phyloP scores from a whole-genome alignment of 2,113 vertebrate genomes.

The Ceyx cyanopectus region DNA sequence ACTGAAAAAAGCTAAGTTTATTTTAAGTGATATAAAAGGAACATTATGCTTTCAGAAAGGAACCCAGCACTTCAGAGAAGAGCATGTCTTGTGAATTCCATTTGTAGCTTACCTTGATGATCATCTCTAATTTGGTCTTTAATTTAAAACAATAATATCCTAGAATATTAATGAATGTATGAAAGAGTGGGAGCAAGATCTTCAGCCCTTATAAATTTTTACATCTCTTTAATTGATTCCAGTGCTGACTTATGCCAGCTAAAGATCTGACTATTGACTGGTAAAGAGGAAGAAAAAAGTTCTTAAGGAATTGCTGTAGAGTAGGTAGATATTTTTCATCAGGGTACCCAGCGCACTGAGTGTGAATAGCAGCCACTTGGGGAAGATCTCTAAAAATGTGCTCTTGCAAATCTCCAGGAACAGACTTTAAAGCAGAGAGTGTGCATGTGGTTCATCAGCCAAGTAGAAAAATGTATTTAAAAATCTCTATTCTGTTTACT shows the following conservation, averaged over 20 bases:
- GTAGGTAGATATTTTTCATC: background rate
- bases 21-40: background rate
- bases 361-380: background rate
- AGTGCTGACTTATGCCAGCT: background rate
- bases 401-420: background rate
- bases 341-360: background rate
- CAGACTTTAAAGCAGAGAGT: background rate
- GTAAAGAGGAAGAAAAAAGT: background rate
- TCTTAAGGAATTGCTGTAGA: background rate
- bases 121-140: background rate
- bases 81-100: background rate
- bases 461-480: conserved; percentile 66
- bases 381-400: background rate
- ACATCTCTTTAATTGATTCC: background rate
- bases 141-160: background rate
- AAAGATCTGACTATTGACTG: background rate
- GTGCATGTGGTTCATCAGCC: conserved; percentile 39
- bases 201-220: background rate
- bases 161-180: no score
- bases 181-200: background rate
- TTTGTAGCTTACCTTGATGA: background rate
- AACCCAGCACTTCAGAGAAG: background rate
- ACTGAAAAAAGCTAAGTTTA: background rate
- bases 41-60: background rate
- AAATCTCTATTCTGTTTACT: conserved; percentile 60